Evolutionary conservation across 2,113 vertebrate species (phyloP).

Genomic region (Pristiophorus japonicus): DNA sequence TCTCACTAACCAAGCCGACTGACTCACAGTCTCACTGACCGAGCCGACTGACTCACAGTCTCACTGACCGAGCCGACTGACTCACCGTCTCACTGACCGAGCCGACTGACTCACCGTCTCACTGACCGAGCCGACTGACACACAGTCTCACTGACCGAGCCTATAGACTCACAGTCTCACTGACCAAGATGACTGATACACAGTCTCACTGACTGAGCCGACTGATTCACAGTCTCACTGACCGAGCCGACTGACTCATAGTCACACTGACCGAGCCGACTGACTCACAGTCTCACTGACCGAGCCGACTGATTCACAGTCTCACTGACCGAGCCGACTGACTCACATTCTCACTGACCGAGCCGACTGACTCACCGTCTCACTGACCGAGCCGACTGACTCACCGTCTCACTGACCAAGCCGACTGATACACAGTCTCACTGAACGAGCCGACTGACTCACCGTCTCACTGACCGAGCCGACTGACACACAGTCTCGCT

Average conservation of each 20-base stretch:
- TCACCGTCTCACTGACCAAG: not conserved
- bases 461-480: too few species aligned
- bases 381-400: not conserved
- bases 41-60: not conserved
- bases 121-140: too few species aligned
- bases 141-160: not conserved
- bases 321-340: not conserved
- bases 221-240: not conserved
- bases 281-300: not conserved
- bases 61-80: too few species aligned
- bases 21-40: not conserved
- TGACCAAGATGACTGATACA: too few species aligned
- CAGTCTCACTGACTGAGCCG: not conserved
- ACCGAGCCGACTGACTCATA: too few species aligned
- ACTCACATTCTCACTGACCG: not conserved
- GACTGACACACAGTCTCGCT: not conserved
- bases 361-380: too few species aligned
- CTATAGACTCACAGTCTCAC: not conserved
- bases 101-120: not conserved
- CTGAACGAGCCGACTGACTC: not conserved
- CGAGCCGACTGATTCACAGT: too few species aligned
- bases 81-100: not conserved
- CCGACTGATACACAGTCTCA: not conserved
- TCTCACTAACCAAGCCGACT: too few species aligned
- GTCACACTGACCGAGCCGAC: not conserved